Evolutionary conservation across 2,113 vertebrate genomes (phyloP).

Genomic region (Hippolais icterina): DNA sequence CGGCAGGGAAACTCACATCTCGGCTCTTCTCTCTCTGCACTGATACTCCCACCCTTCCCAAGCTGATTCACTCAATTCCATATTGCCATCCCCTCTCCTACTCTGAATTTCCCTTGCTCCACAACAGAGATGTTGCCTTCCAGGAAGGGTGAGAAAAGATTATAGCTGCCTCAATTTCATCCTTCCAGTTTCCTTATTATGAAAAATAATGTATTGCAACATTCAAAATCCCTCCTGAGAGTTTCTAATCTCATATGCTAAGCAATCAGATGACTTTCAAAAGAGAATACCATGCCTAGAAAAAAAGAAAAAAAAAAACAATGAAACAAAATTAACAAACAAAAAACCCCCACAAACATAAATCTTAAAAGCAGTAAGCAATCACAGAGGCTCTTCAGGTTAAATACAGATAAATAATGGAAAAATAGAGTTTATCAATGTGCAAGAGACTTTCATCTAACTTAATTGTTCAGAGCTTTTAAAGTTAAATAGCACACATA

Average conservation of each 20-base stretch:
- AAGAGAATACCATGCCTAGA: not conserved
- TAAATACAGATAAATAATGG: not conserved
- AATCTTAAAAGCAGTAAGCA: not conserved
- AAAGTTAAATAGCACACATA: not conserved
- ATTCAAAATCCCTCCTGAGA: not conserved
- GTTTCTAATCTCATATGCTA: not conserved
- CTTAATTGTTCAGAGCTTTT: not conserved
- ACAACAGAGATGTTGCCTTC: not conserved
- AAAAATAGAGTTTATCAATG: not conserved
- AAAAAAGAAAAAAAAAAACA: not conserved
- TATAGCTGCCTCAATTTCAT: not conserved
- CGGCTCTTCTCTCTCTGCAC: not conserved
- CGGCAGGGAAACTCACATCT: not conserved
- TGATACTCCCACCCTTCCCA: not conserved
- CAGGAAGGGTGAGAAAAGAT: not conserved
- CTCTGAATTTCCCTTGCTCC: not conserved
- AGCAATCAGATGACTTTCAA: not conserved
- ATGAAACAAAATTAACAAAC: rapidly evolving
- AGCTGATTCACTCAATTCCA: not conserved
- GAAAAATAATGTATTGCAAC: not conserved
- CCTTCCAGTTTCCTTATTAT: not conserved
- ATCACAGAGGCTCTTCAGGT: not conserved
- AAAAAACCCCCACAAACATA: not conserved
- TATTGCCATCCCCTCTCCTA: not conserved
- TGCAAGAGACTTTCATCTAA: not conserved